Conservation (phyloP, 2,113 vertebrate genomes). For the Nycticryphes semicollaris region DNA sequence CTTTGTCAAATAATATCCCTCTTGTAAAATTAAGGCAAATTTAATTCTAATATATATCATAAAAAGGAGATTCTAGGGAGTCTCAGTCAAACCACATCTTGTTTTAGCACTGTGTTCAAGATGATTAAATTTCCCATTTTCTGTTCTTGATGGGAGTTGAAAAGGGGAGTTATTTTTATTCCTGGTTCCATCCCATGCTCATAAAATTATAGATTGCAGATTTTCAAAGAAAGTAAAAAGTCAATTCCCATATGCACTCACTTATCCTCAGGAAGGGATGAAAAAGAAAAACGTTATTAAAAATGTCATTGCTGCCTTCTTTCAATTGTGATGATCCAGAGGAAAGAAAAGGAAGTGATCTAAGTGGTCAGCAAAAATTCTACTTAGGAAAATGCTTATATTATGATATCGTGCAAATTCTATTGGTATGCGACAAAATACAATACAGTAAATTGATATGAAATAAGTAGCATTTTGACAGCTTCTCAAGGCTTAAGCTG, state of each 20-base stretch:
- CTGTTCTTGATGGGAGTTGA: slow-evolving; percentile 25
- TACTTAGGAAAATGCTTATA: not conserved
- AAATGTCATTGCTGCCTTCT: not conserved
- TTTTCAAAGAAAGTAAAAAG: slow-evolving; percentile 28
- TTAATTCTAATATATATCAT: slow-evolving; percentile 27
- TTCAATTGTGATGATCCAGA: not conserved
- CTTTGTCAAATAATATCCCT: slow-evolving; percentile 12
- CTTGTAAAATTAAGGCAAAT: slow-evolving; percentile 29
- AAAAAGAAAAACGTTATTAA: not conserved
- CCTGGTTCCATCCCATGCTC: not conserved
- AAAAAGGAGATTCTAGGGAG: slow-evolving; percentile 39
- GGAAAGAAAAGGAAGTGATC: not conserved
- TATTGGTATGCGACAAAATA: not conserved
- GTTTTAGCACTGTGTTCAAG: slow-evolving; percentile 40
- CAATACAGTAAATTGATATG: not conserved
- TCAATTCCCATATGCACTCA: not conserved
- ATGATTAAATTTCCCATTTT: slow-evolving; percentile 55
- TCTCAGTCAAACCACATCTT: slow-evolving; percentile 7
- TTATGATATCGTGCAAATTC: not conserved
- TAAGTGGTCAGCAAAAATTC: not conserved
- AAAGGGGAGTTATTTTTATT: slow-evolving; percentile 46
- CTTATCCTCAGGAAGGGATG: not conserved
- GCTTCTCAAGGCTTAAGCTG: not conserved
- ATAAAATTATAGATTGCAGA: slow-evolving; percentile 28
- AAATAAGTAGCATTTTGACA: not conserved